Percentiles rank a stretch among this genome's conserved stretches.
Evolutionary conservation across 2,888 invertebrate species (phyloP).

Genomic region (Odontocerum albicorne): DNA sequence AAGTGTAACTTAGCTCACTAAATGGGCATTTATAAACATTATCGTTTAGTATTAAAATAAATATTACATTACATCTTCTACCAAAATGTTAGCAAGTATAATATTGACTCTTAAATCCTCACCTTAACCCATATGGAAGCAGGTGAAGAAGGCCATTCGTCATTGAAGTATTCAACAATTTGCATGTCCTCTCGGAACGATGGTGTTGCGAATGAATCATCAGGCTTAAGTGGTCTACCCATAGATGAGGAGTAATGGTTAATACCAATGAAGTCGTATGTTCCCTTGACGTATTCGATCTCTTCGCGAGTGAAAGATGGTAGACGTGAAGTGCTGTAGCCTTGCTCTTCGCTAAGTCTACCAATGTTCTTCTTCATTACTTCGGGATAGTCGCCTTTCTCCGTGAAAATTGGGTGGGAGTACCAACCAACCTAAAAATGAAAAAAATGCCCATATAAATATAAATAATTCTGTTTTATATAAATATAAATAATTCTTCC

Average conservation of each 20-base stretch:
- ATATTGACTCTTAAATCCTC: no score
- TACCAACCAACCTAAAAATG: conserved; percentile 50
- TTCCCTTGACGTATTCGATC: conserved; percentile 58
- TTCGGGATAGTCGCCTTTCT: conserved; percentile 62
- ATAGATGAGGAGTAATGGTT: conserved; percentile 65
- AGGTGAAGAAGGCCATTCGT: conserved; percentile 1
- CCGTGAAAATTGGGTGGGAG: conserved; percentile 61
- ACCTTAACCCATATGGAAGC: background rate
- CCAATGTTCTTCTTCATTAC: conserved; percentile 58
- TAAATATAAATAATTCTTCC: no score
- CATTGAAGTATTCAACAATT: background rate
- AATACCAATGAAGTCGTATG: conserved; percentile 69
- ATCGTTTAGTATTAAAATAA: no score
- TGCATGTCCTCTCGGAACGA: conserved; percentile 1
- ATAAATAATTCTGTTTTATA: no score
- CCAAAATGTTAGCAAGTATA: no score
- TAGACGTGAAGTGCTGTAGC: conserved; percentile 57
- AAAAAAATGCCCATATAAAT: no score
- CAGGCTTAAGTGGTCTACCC: conserved; percentile 32
- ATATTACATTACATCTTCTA: no score
- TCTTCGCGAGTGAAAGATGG: conserved; percentile 62
- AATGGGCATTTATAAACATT: no score
- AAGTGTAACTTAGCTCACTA: no score
- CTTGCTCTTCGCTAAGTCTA: conserved; percentile 58
- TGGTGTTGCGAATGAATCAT: background rate